Evolutionary conservation across 2,113 vertebrate genomes (phyloP).

Genomic region (Lamprologus speciosus): DNA sequence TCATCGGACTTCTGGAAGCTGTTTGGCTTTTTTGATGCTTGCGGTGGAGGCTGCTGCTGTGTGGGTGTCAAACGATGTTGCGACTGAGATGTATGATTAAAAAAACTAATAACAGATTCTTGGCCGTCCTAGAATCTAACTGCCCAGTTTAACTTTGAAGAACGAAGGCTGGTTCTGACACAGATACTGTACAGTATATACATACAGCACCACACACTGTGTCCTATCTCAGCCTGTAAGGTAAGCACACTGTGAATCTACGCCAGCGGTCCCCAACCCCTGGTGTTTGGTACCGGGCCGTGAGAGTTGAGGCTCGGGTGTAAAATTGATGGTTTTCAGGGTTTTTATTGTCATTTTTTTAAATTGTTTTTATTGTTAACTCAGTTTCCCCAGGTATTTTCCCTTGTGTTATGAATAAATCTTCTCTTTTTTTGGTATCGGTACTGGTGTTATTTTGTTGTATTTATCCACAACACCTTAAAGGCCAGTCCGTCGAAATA

Average conservation of each 20-base stretch:
- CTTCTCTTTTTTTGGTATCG: not conserved
- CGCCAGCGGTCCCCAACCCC: not conserved
- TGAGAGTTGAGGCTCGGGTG: not conserved
- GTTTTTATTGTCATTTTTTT: accelerated
- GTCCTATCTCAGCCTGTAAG: not conserved
- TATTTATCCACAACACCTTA: not conserved
- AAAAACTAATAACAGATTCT: not conserved
- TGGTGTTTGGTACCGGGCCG: not conserved
- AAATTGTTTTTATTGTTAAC: not conserved
- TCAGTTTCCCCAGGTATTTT: not conserved
- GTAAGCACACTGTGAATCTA: not conserved
- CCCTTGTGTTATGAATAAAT: not conserved
- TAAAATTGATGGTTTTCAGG: accelerated
- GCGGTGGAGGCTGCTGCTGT: not conserved
- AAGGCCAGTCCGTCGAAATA: accelerated
- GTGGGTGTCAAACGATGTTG: not conserved
- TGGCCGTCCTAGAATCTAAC: not conserved
- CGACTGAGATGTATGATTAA: not conserved
- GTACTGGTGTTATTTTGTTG: not conserved
- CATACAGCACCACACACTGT: not conserved
- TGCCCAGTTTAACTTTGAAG: not conserved
- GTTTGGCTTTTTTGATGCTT: not conserved
- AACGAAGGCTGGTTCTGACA: not conserved
- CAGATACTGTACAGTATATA: not conserved
- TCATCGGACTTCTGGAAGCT: not conserved